Evolutionary conservation across 2,797 vertebrate species (phyloP).

Genomic region (Neosilurus mollespiculum): DNA sequence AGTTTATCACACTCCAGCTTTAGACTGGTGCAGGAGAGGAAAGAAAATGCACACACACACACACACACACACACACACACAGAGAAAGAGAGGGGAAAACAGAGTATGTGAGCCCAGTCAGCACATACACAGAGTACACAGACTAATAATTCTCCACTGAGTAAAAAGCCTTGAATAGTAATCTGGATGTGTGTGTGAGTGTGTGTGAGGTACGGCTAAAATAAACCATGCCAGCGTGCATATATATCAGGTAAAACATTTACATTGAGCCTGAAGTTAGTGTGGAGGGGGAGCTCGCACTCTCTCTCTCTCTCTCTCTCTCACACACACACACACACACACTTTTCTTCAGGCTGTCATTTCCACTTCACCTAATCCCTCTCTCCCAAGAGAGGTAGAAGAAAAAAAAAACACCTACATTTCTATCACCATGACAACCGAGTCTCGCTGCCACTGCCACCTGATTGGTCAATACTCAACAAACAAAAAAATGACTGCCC

Average conservation of each 20-base stretch:
- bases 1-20: slow-evolving; percentile 95
- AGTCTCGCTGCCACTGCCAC: not conserved
- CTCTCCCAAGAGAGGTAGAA: not conserved
- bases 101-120: slow-evolving; percentile 11
- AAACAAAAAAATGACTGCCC: not conserved
- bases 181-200: not conserved
- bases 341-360: slow-evolving; percentile 28
- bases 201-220: not conserved
- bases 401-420: slow-evolving; percentile 11
- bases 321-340: slow-evolving; percentile 23
- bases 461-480: slow-evolving; percentile 31
- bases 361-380: slow-evolving; percentile 47
- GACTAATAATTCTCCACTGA: not conserved
- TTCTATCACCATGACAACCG: slow-evolving; percentile 55
- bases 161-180: slow-evolving; percentile 3
- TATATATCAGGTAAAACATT: slow-evolving; percentile 44
- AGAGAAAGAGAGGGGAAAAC: too few relatives aligned
- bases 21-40: slow-evolving; percentile 60
- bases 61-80: slow-evolving; percentile 24
- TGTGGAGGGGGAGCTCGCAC: not conserved
- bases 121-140: not conserved
- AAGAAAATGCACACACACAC: slow-evolving; percentile 1
- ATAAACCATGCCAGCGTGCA: slow-evolving; percentile 8
- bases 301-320: slow-evolving; percentile 6
- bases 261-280: slow-evolving; percentile 38